Percentiles rank a stretch among this genome's conserved stretches.
Conservation (phyloP, 2,113 vertebrate genomes). For the Campylomormyrus numenius region DNA sequence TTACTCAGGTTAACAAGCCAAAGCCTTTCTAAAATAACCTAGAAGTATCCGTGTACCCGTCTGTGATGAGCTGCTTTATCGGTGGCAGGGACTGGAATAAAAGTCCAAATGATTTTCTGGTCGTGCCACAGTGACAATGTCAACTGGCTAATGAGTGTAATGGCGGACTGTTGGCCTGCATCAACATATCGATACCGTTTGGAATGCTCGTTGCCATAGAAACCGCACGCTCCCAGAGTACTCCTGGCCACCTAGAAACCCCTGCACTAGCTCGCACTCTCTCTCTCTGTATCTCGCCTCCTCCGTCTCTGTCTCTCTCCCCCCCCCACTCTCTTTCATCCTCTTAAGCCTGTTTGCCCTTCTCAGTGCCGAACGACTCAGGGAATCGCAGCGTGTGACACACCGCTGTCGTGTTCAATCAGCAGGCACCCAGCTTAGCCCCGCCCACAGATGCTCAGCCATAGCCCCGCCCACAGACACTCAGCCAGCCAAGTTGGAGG, state of each 20-base stretch:
- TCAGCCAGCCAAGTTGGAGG: not conserved
- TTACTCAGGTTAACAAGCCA: not conserved
- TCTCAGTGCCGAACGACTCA: not conserved
- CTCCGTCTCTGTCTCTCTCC: not conserved
- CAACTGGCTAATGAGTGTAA: slow-evolving; percentile 43
- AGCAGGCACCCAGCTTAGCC: not conserved
- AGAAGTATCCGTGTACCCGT: not conserved
- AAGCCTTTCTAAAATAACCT: not conserved
- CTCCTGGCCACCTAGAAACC: slow-evolving; percentile 28
- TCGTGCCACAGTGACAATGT: slow-evolving; percentile 15
- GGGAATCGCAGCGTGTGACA: not conserved
- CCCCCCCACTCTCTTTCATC: not conserved
- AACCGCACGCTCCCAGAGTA: slow-evolving; percentile 56
- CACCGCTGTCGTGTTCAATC: not conserved
- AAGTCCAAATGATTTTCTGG: slow-evolving; percentile 6
- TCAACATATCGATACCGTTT: slow-evolving; percentile 54
- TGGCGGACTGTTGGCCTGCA: slow-evolving; percentile 39
- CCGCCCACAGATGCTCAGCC: no score
- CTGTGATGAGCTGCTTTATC: not conserved
- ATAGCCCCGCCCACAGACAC: not conserved
- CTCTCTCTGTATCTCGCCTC: not conserved
- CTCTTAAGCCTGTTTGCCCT: not conserved
- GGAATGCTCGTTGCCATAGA: slow-evolving; percentile 65
- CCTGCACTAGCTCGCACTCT: slow-evolving; percentile 40
- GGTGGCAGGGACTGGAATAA: not conserved